These are phyloP conservation scores for Unio pictorum DNA, from an alignment of 2,888 invertebrate species.

Conservation along the genomic window DNA sequence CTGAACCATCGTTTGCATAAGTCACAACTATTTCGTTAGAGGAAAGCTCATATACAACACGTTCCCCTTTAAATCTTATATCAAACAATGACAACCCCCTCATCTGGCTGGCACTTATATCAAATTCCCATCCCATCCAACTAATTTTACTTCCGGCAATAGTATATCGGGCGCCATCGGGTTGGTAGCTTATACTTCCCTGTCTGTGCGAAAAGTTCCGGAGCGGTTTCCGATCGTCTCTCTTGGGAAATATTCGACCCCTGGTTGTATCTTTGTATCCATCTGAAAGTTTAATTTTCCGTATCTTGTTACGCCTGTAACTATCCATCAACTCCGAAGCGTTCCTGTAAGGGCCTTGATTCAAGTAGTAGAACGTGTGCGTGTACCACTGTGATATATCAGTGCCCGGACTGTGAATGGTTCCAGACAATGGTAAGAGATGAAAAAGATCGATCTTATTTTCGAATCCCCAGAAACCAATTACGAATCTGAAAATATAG, in stretches of 20 bases:
- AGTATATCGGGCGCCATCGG: constrained; percentile 42
- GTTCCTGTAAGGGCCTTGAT: constrained; percentile 36
- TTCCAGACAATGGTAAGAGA: constrained; percentile 33
- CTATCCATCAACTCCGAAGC: constrained; percentile 21
- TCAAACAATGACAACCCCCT: constrained; percentile 38
- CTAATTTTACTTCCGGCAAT: constrained; percentile 35
- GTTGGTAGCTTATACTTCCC: constrained; percentile 41
- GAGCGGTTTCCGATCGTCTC: constrained; percentile 15
- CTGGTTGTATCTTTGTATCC: constrained; percentile 9
- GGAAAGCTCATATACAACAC: constrained; percentile 52
- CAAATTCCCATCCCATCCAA: constrained; percentile 55
- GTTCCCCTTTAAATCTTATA: constrained; percentile 41
- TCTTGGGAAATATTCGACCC: constrained; percentile 12
- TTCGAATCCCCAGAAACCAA: constrained; percentile 19
- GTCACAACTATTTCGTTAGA: constrained; percentile 42
- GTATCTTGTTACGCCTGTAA: constrained; percentile 20
- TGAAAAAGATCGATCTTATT: constrained; percentile 32
- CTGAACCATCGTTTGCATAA: constrained; percentile 37
- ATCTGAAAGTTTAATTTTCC: constrained; percentile 28
- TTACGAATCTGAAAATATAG: constrained; percentile 16
- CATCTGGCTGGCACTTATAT: constrained; percentile 31
- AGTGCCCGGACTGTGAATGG: constrained; percentile 31
- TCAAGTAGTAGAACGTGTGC: constrained; percentile 36
- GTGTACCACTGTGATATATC: constrained; percentile 27
- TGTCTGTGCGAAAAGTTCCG: constrained; percentile 27